Percentiles rank a stretch among this genome's conserved stretches.
These are phyloP conservation scores for Thaumetopoea pityocampa DNA, from an alignment of 1,140 invertebrate genomes.

Conservation along the genomic window DNA sequence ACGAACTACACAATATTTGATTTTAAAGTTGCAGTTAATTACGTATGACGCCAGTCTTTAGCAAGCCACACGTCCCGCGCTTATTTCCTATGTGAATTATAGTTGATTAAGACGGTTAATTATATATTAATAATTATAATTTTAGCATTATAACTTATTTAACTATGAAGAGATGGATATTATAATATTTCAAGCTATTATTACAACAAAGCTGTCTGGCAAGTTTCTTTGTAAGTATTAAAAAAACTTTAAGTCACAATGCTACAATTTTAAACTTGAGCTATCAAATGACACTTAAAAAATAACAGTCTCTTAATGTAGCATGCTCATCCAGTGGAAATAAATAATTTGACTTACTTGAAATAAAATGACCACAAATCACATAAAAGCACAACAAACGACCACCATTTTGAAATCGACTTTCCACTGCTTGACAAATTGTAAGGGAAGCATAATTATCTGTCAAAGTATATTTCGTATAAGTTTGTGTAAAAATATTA, in stretches of 20 bases:
- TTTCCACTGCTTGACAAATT: slow-evolving; percentile 44
- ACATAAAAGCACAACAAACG: slow-evolving; percentile 75
- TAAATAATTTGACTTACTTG: slow-evolving; percentile 21
- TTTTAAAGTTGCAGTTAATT: slow-evolving; percentile 7
- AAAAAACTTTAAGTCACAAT: slow-evolving; percentile 20
- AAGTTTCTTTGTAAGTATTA: slow-evolving; percentile 39
- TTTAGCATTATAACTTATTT: no score
- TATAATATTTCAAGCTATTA: slow-evolving; percentile 6
- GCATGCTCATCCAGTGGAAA: not conserved
- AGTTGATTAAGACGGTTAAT: slow-evolving; percentile 2
- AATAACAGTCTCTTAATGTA: slow-evolving; percentile 1
- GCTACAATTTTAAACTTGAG: slow-evolving; percentile 4
- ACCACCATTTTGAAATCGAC: slow-evolving; percentile 75
- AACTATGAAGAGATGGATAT: not conserved
- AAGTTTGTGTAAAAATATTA: no score
- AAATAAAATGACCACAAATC: slow-evolving; percentile 39
- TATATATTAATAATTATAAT: no score
- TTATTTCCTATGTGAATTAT: slow-evolving; percentile 32
- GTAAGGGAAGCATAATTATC: slow-evolving; percentile 46
- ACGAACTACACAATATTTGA: not conserved
- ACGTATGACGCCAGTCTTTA: slow-evolving; percentile 19
- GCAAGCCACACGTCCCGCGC: slow-evolving; percentile 54
- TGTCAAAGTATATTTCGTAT: slow-evolving; percentile 30
- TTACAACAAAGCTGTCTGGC: slow-evolving; percentile 19
- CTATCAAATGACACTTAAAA: not conserved